phyloP scores from a whole-genome alignment of 92 coral and sea anemone species.

The Blastomussa wellsi region DNA sequence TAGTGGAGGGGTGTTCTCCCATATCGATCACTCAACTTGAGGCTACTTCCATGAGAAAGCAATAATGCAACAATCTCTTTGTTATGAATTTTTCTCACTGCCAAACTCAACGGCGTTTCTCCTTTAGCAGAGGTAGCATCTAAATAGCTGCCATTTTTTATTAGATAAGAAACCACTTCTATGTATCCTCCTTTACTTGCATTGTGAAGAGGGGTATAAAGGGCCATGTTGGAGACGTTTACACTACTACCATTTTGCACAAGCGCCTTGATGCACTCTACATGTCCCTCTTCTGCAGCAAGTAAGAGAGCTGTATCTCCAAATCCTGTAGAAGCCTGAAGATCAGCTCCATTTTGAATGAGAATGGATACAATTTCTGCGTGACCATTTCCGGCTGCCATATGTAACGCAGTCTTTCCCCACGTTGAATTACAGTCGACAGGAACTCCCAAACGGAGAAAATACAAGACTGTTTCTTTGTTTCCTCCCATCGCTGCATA shows the following conservation, averaged over 20 bases:
- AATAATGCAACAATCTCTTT: conserved; percentile 51
- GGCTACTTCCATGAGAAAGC: conserved; percentile 50
- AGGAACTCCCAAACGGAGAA: conserved; percentile 50
- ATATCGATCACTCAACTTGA: conserved; percentile 45
- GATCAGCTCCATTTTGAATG: conserved; percentile 60
- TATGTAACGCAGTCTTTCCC: conserved; percentile 73
- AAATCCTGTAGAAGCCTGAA: conserved; percentile 53
- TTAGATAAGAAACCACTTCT: conserved; percentile 49
- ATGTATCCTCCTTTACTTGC: conserved; percentile 62
- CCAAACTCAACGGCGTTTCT: conserved; percentile 65
- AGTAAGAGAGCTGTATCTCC: conserved; percentile 66
- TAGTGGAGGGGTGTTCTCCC: conserved; percentile 68
- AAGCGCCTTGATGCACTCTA: conserved; percentile 53
- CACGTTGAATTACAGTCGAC: conserved; percentile 67
- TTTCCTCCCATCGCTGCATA: conserved; percentile 68
- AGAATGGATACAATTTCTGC: conserved; percentile 36
- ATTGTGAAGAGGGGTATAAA: conserved; percentile 62
- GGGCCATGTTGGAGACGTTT: conserved; percentile 58
- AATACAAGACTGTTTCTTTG: conserved; percentile 38
- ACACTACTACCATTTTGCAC: conserved; percentile 47
- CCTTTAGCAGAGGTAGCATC: conserved; percentile 46
- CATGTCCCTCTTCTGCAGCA: conserved; percentile 72
- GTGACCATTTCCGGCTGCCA: conserved; percentile 61
- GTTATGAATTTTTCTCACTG: conserved; percentile 60
- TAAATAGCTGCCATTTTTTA: conserved; percentile 52